These are phyloP conservation scores for Tonatia bakeri DNA, from an alignment of 2,113 vertebrate species.

Conservation along the genomic window DNA sequence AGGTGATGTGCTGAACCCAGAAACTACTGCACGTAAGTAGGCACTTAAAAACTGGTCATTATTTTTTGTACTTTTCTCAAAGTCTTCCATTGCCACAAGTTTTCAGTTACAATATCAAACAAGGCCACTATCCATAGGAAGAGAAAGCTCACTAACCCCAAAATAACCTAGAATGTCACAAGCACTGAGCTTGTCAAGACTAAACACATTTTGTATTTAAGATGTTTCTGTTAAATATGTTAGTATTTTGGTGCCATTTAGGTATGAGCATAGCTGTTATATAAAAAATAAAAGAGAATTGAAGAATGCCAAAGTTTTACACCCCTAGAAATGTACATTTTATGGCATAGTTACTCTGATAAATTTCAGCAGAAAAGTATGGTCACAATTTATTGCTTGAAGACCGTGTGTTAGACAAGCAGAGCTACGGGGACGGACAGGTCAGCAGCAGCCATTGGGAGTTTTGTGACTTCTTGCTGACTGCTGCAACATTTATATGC, in stretches of 20 bases:
- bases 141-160: background rate
- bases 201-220: slow-evolving; percentile 39
- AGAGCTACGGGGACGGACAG: background rate
- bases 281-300: slow-evolving; percentile 29
- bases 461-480: background rate
- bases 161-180: background rate
- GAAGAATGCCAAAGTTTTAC: background rate
- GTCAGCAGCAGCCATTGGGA: background rate
- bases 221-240: slow-evolving; percentile 33
- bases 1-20: background rate
- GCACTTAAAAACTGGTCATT: background rate
- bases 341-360: background rate
- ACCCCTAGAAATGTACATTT: background rate
- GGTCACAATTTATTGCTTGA: background rate
- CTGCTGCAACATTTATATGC: background rate
- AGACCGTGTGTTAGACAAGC: background rate
- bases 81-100: background rate
- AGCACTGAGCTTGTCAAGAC: background rate
- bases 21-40: background rate
- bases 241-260: slow-evolving; percentile 50
- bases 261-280: background rate
- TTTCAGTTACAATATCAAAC: background rate
- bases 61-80: background rate
- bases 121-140: background rate
- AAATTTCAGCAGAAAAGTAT: background rate